Percentiles rank a stretch among this genome's conserved stretches.
phyloP scores from a whole-genome alignment of 2,113 vertebrate genomes.

The cat (Felis catus) region DNA sequence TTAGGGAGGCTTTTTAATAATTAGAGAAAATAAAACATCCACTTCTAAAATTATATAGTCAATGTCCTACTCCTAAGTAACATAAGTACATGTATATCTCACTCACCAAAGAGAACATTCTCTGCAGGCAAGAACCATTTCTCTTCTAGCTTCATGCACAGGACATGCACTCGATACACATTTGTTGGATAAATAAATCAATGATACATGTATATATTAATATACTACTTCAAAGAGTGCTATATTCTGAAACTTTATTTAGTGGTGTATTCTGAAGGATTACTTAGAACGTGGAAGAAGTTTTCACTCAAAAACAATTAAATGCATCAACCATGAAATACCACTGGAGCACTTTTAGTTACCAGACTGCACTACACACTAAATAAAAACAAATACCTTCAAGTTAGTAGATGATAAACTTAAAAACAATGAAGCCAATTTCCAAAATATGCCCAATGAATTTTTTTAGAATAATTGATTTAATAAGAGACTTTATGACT shows the following conservation, averaged over 20 bases:
- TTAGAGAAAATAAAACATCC: not conserved
- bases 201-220: not conserved
- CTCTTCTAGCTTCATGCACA: conserved; percentile 27
- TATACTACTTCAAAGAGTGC: conserved; percentile 22
- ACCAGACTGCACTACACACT: not conserved
- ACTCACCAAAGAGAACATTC: conserved; percentile 43
- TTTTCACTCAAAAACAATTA: conserved; percentile 36
- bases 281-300: conserved; percentile 39
- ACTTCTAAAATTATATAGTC: conserved; percentile 23
- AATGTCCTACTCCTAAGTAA: conserved; percentile 14
- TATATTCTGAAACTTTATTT: conserved; percentile 43
- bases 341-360: not conserved
- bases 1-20: conserved; percentile 6
- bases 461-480: not conserved
- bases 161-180: conserved; percentile 36
- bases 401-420: conserved; percentile 61
- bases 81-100: not conserved
- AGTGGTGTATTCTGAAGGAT: conserved; percentile 3
- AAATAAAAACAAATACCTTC: conserved; percentile 31
- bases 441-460: conserved; percentile 28
- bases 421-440: conserved; percentile 67
- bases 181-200: conserved; percentile 41
- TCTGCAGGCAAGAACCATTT: conserved; percentile 38
- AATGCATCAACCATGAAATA: conserved; percentile 16
- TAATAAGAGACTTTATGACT: not conserved